Evolutionary conservation across 1,140 invertebrate species (phyloP).

Genomic region (Planococcus citri): DNA sequence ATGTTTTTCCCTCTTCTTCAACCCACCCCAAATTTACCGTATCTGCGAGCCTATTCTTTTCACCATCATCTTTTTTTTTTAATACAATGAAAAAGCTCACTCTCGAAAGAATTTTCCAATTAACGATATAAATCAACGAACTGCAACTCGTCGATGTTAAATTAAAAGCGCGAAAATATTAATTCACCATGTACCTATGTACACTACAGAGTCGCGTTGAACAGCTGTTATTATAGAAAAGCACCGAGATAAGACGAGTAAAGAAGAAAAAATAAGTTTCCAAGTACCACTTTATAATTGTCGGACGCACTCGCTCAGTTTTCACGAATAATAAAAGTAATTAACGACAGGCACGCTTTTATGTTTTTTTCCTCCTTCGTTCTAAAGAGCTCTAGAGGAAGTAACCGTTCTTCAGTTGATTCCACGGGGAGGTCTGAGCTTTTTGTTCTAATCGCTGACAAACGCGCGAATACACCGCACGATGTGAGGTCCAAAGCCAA

Average conservation of each 20-base stretch:
- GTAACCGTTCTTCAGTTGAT: neutral
- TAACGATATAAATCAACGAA: too few species aligned
- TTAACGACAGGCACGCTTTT: constrained; percentile 6
- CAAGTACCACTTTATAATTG: constrained; percentile 7
- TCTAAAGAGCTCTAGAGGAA: neutral
- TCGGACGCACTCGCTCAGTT: neutral
- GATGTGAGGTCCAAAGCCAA: too few species aligned
- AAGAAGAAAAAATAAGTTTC: neutral
- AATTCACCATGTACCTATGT: neutral
- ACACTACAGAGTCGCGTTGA: neutral
- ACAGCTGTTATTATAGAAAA: neutral
- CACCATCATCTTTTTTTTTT: too few species aligned
- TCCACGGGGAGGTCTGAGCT: constrained; percentile 1
- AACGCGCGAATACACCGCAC: neutral
- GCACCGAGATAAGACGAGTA: neutral
- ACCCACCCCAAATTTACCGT: too few species aligned
- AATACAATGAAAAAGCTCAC: too few species aligned
- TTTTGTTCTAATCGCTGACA: constrained; percentile 3
- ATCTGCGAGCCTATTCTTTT: too few species aligned
- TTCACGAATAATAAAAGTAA: constrained; percentile 8
- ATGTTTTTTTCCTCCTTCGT: neutral
- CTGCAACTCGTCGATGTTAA: neutral
- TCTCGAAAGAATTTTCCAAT: too few species aligned
- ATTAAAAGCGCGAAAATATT: constrained; percentile 3
- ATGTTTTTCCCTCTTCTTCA: too few species aligned